Percentiles rank a stretch among this genome's conserved stretches.
These are phyloP conservation scores for Cyclopterus lumpus DNA, from an alignment of 2,797 vertebrate species.

Conservation along the genomic window DNA sequence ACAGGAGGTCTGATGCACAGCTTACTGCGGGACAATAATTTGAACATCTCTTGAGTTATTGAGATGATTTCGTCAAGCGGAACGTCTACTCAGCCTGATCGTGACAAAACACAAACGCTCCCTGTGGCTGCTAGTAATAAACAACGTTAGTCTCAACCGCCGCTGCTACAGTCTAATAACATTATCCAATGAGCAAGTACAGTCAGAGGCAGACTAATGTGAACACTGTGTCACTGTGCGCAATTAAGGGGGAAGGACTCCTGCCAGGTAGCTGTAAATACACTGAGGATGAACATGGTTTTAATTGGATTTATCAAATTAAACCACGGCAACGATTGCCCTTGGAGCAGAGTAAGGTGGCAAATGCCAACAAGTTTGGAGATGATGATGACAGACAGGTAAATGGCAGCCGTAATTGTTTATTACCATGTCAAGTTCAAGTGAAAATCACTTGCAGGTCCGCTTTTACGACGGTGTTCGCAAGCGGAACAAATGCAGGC, in stretches of 20 bases:
- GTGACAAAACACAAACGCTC: constrained; percentile 23
- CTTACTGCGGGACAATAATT: background rate
- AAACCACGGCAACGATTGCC: constrained; percentile 41
- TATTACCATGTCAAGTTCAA: background rate
- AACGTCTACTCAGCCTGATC: constrained; percentile 9
- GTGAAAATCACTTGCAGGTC: background rate
- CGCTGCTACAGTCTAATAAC: constrained; percentile 37
- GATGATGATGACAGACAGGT: constrained; percentile 13
- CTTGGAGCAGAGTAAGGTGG: constrained; percentile 28
- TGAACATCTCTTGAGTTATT: background rate
- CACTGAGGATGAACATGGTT: constrained; percentile 63
- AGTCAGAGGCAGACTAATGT: constrained; percentile 47
- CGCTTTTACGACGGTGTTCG: background rate
- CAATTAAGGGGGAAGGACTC: constrained; percentile 46
- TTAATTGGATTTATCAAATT: constrained; percentile 69
- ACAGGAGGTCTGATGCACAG: background rate
- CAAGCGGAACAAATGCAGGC: background rate
- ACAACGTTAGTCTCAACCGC: constrained; percentile 44
- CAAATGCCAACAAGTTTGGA: constrained; percentile 36
- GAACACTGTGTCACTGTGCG: constrained; percentile 56
- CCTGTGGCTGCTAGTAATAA: constrained; percentile 28
- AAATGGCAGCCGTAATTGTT: constrained; percentile 2
- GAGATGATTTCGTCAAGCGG: background rate
- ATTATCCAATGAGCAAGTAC: constrained; percentile 40
- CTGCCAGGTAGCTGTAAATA: constrained; percentile 76